phyloP scores from a whole-genome alignment of 2,113 vertebrate genomes.

The Illadopsis cleaveri region DNA sequence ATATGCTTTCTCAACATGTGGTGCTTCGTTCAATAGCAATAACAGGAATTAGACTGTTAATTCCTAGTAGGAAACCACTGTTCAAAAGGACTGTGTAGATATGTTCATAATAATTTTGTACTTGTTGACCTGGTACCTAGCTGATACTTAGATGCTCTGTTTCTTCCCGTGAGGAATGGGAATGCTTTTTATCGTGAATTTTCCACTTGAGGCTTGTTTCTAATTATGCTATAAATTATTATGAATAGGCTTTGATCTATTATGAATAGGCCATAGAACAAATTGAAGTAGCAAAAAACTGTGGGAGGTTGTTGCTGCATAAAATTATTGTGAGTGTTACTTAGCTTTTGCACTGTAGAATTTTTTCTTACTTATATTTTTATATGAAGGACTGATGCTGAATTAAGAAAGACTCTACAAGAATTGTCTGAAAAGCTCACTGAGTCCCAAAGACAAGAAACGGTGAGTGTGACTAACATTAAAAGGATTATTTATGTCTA shows the following conservation, averaged over 20 bases:
- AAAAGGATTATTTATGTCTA: background rate
- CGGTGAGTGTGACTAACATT: slow-evolving; percentile 75
- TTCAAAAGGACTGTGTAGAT: background rate
- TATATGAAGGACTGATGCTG: slow-evolving; percentile 82
- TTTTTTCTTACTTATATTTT: background rate
- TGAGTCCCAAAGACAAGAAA: slow-evolving; percentile 79
- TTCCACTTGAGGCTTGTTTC: background rate
- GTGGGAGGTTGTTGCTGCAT: background rate
- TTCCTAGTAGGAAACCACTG: background rate
- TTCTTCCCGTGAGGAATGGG: background rate
- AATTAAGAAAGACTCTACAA: slow-evolving; percentile 85
- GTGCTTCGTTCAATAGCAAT: background rate
- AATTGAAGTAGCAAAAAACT: background rate
- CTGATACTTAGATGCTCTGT: background rate
- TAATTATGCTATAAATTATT: background rate
- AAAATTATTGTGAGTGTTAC: background rate
- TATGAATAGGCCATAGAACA: background rate
- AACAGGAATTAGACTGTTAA: background rate
- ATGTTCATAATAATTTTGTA: background rate
- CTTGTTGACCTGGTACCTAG: background rate
- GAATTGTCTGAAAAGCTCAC: slow-evolving; percentile 79
- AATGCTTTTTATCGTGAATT: background rate
- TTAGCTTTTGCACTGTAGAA: background rate
- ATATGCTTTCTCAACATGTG: background rate
- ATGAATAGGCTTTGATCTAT: background rate